Conservation (phyloP, 2,888 invertebrate species). For the Cerastis rubricosa region DNA sequence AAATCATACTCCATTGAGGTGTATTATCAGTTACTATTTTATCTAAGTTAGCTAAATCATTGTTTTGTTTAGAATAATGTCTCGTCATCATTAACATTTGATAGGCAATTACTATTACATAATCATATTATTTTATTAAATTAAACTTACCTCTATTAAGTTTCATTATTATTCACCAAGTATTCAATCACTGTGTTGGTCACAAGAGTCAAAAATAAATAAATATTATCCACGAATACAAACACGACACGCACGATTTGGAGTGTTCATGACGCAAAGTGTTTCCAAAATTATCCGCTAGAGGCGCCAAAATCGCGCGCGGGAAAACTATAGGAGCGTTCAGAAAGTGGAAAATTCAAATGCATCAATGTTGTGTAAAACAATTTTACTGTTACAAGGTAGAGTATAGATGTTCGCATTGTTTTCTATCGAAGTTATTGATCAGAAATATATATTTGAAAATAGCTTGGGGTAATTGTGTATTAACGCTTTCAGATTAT, state of each 20-base stretch:
- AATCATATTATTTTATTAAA: constrained; percentile 71
- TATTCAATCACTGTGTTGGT: constrained; percentile 66
- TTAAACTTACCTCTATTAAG: constrained; percentile 78
- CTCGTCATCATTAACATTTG: constrained; percentile 72
- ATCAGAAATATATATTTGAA: not conserved
- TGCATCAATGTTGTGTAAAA: not conserved
- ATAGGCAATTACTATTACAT: constrained; percentile 79
- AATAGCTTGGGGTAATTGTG: not conserved
- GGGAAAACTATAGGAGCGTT: constrained; percentile 73
- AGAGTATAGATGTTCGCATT: not conserved
- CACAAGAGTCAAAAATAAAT: constrained; percentile 70
- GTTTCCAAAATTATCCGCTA: constrained; percentile 75
- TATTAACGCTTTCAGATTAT: not conserved
- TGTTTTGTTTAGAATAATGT: constrained; percentile 62
- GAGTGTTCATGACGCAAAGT: constrained; percentile 78
- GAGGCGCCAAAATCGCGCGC: constrained; percentile 69
- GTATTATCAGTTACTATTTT: not conserved
- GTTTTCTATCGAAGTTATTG: not conserved
- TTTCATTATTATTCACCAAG: constrained; percentile 65
- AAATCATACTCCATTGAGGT: constrained; percentile 19
- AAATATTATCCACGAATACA: constrained; percentile 76
- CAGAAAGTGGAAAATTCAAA: constrained; percentile 45
- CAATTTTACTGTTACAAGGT: not conserved
- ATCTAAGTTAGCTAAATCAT: not conserved
- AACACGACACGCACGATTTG: constrained; percentile 79